phyloP scores from a whole-genome alignment of 1,140 invertebrate genomes.

The Zaprionus ghesquierei region DNA sequence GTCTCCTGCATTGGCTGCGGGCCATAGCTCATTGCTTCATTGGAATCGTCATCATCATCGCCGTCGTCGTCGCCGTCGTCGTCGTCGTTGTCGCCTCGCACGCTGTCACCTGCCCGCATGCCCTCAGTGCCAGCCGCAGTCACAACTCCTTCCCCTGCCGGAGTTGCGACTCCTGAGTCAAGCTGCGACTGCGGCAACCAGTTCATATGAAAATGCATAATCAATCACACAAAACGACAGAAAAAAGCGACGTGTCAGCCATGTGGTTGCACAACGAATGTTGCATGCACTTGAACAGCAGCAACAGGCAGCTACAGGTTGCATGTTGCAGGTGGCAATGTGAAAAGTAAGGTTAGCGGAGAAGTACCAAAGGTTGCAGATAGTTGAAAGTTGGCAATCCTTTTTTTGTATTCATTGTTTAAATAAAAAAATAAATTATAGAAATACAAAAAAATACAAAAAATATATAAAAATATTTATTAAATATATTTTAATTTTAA shows the following conservation, averaged over 20 bases:
- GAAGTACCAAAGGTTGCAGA: background rate
- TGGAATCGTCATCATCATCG: slow-evolving; percentile 22
- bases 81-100: slow-evolving; percentile 2
- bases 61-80: background rate
- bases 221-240: slow-evolving; percentile 67
- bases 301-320: background rate
- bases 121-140: background rate
- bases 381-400: too few relatives aligned
- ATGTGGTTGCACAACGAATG: slow-evolving; percentile 8
- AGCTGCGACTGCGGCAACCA: slow-evolving; percentile 60
- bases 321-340: background rate
- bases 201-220: slow-evolving; percentile 79
- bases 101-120: slow-evolving; percentile 62
- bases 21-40: slow-evolving; percentile 43
- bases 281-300: slow-evolving; percentile 13
- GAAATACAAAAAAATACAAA: too few relatives aligned
- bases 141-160: too few relatives aligned
- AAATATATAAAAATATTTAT: too few relatives aligned
- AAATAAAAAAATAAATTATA: too few relatives aligned
- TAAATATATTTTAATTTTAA: too few relatives aligned
- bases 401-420: too few relatives aligned
- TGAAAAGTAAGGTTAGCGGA: background rate
- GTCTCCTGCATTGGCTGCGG: slow-evolving; percentile 60
- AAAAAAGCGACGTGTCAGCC: slow-evolving; percentile 12
- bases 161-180: slow-evolving; percentile 11